Base-by-base conservation (phyloP, 2,888 invertebrate genomes). In the Dolichopus griseipennis region DNA sequence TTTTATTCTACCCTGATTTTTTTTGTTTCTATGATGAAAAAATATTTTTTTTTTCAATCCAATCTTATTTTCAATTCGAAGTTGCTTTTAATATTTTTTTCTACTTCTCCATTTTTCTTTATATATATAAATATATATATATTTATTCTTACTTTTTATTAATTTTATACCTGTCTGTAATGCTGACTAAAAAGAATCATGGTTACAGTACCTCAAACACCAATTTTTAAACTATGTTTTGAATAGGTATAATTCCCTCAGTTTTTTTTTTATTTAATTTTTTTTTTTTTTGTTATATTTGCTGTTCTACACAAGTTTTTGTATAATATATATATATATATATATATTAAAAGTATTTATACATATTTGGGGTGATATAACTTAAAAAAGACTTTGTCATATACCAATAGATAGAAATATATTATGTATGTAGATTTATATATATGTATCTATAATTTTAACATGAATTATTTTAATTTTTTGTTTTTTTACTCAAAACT, bases 131-230 rank as follows among this genome's bases (percentile, higher is more conserved):
- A 27, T 27, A 27, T 27, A 27, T 27, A 27, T 27, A 27, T 27
- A 5, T 27, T 4, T 27, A 27, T 27, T 27, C 27, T 27, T 3
- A 52, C 18, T 18, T 52, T 52, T 52, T 52, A 52, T 18, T 52
- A 52, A 52, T 52, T 52, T 52, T 18, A 52, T 52, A 52, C 52
- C 52, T 52, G 52, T 52, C 52, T 52, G 52, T 52, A 18, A 52
- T n/a, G n/a, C n/a, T 52, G 52, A 52, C 52, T 52, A 52, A 37
- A 52, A 37, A 52, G 52, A 52, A 52, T 52, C 52, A 52, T 52
- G n/a, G 52, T 52, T 18, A 52, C 52, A 52, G 52, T 52, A 18
- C 52, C 52, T 52, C 52, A 52, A 52, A 52, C 52, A 52, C n/a
- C n/a, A 18, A 52, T 52, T 52, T 18, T 52, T 18, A 52, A 18